These are phyloP conservation scores for Desmodus rotundus DNA, from an alignment of 2,113 vertebrate species.

Conservation along the genomic window DNA sequence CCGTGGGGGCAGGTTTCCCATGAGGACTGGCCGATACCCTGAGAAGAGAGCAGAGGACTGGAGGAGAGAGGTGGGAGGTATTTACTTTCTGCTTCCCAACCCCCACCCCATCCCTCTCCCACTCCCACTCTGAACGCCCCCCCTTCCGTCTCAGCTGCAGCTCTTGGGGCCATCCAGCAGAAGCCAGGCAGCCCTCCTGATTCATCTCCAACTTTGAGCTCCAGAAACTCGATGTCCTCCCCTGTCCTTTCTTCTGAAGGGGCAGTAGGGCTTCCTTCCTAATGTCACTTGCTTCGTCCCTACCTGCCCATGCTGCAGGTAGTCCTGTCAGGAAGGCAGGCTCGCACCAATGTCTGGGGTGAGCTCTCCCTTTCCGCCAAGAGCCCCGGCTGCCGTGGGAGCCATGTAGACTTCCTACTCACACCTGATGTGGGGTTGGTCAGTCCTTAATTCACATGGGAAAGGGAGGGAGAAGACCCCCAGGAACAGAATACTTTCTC, in stretches of 20 bases:
- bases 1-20: background rate
- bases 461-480: background rate
- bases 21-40: background rate
- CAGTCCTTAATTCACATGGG: background rate
- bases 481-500: background rate
- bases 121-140: too few species aligned
- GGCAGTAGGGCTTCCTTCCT: background rate
- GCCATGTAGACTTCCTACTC: background rate
- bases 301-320: fast-evolving
- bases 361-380: background rate
- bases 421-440: background rate
- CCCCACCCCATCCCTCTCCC: too few species aligned
- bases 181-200: background rate
- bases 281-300: background rate
- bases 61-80: background rate
- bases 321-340: background rate
- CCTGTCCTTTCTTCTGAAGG: background rate
- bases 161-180: background rate
- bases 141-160: too few species aligned
- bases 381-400: background rate
- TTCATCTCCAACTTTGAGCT: background rate
- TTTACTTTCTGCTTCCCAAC: background rate
- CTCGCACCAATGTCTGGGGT: background rate
- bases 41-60: background rate
- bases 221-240: background rate